These are phyloP conservation scores for Turritopsis dohrnii DNA, from an alignment of 30 jellyfish, hydroid and myxozoan genomes.

Conservation along the genomic window DNA sequence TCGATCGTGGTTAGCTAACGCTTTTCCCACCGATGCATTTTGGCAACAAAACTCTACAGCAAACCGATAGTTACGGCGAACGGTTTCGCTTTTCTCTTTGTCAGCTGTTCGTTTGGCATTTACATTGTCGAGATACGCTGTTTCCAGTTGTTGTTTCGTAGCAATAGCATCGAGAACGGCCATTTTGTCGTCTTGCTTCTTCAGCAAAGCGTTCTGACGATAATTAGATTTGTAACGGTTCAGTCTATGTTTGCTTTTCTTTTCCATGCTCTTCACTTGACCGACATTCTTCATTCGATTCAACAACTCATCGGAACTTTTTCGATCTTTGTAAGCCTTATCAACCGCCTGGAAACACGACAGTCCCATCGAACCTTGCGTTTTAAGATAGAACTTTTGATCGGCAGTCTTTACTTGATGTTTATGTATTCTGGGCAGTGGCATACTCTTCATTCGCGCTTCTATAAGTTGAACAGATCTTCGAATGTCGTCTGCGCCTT, in stretches of 20 bases:
- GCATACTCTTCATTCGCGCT: slow-evolving; percentile 1
- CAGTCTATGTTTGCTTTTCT: background rate
- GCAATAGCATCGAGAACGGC: background rate
- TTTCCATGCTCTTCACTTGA: background rate
- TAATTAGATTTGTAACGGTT: background rate
- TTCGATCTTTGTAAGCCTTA: slow-evolving; percentile 76
- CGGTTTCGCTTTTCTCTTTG: background rate
- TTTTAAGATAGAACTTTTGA: slow-evolving; percentile 55
- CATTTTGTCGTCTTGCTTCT: background rate
- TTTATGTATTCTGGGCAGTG: slow-evolving; percentile 22
- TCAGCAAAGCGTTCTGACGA: background rate
- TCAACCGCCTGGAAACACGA: slow-evolving; percentile 77
- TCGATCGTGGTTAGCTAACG: slow-evolving; percentile 26
- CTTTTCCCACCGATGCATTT: slow-evolving; percentile 26
- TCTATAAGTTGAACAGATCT: slow-evolving; percentile 39
- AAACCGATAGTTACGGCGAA: background rate
- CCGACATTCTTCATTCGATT: background rate
- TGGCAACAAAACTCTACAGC: slow-evolving; percentile 10
- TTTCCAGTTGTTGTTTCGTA: background rate
- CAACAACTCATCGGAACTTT: slow-evolving; percentile 34
- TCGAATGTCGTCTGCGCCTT: slow-evolving; percentile 67
- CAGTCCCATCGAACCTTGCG: slow-evolving; percentile 66
- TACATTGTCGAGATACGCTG: background rate
- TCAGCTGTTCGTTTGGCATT: background rate
- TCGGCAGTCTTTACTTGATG: slow-evolving; percentile 36